phyloP scores from a whole-genome alignment of 1,140 invertebrate genomes.

The Drusus annulatus region DNA sequence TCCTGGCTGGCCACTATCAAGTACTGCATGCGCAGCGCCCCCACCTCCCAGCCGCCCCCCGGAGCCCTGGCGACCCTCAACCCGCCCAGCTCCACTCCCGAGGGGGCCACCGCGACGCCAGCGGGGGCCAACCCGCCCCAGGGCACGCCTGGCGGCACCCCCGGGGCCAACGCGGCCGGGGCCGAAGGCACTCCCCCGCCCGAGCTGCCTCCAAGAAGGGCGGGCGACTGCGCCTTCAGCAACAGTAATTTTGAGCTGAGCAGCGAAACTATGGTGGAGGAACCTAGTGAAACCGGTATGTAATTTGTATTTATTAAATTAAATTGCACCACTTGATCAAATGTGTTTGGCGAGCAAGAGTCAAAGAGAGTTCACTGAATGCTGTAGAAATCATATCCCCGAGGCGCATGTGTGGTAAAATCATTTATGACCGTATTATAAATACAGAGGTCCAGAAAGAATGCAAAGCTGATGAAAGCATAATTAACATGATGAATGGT shows the following conservation, averaged over 20 bases:
- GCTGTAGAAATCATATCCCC: too few relatives aligned
- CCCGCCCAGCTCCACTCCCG: slow-evolving; percentile 1
- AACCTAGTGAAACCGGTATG: slow-evolving; percentile 50
- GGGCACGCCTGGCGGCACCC: slow-evolving; percentile 60
- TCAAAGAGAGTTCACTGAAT: too few relatives aligned
- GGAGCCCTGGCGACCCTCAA: slow-evolving; percentile 65
- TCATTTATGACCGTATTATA: too few relatives aligned
- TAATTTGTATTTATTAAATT: too few relatives aligned
- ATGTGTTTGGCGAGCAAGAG: too few relatives aligned
- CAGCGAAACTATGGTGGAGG: slow-evolving; percentile 53
- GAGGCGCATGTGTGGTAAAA: too few relatives aligned
- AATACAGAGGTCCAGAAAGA: too few relatives aligned
- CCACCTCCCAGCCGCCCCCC: slow-evolving; percentile 72
- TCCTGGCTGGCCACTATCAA: slow-evolving; percentile 90
- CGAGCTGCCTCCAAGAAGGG: slow-evolving; percentile 65
- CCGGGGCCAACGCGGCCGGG: slow-evolving; percentile 51
- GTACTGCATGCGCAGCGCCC: slow-evolving; percentile 84
- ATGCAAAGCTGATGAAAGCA: too few relatives aligned
- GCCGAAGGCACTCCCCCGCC: slow-evolving; percentile 61
- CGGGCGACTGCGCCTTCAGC: slow-evolving; percentile 64
- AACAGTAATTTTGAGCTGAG: slow-evolving; percentile 65
- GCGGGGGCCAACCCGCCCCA: slow-evolving; percentile 42
- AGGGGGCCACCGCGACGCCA: not conserved
- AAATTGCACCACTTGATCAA: too few relatives aligned
- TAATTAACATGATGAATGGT: too few relatives aligned